Conservation (phyloP, 2,797 vertebrate species). For the Characodon lateralis region DNA sequence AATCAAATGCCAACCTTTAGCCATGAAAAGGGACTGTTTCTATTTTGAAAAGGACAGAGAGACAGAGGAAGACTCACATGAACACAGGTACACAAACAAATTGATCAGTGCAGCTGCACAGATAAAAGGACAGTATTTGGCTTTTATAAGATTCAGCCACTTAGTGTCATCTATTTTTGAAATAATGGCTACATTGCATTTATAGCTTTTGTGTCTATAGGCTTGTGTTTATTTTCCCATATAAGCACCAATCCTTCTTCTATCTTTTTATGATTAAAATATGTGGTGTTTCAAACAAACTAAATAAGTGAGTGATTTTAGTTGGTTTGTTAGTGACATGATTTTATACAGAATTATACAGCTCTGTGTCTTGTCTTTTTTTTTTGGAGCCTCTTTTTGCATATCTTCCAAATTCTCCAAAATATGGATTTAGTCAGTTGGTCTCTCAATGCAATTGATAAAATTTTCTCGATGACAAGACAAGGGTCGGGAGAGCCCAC, state of each 20-base stretch:
- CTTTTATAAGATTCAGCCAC: conserved; percentile 35
- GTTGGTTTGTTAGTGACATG: too few species aligned
- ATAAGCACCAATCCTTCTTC: conserved; percentile 5
- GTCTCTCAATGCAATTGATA: too few species aligned
- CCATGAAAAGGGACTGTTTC: conserved; percentile 43
- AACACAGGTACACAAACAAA: conserved; percentile 14
- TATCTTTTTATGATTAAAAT: background rate
- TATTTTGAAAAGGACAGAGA: conserved; percentile 37
- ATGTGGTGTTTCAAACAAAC: background rate
- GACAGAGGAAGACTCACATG: conserved; percentile 18
- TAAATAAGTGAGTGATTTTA: background rate
- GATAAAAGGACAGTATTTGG: conserved; percentile 40
- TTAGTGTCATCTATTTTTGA: conserved; percentile 12
- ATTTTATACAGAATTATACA: too few species aligned
- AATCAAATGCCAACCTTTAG: conserved; percentile 66
- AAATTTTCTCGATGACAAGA: too few species aligned
- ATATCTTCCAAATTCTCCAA: too few species aligned
- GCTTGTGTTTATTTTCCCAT: conserved; percentile 8
- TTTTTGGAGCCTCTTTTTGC: too few species aligned
- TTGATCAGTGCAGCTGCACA: conserved; percentile 34
- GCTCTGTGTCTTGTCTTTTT: too few species aligned
- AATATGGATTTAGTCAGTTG: too few species aligned
- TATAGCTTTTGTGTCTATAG: conserved; percentile 18
- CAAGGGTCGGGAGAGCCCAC: too few species aligned
- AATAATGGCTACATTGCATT: conserved; percentile 18